A percentile compares a stretch with the other conserved stretches of the same genome.
Conservation (phyloP, 2,888 invertebrate species). For the Sphecodes monilicornis region DNA sequence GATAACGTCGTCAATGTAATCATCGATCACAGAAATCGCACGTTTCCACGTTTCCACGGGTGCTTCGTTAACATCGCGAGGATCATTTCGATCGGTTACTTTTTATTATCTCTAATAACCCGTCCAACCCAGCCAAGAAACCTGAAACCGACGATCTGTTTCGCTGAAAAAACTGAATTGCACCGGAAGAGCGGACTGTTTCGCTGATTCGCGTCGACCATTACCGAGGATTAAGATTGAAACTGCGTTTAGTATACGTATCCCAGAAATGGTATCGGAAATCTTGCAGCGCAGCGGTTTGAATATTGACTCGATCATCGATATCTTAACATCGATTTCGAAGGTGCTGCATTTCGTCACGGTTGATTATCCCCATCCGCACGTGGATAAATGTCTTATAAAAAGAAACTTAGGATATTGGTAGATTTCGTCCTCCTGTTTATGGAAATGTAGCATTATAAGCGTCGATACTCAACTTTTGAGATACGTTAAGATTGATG, state of each 20-base stretch:
- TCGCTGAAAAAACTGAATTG: not conserved
- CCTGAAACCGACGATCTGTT: not conserved
- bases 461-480: too few species aligned
- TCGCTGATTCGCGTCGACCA: slow-evolving; percentile 8
- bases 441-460: too few species aligned
- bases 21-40: slow-evolving; percentile 57
- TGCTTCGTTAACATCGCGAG: slow-evolving; percentile 6
- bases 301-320: not conserved
- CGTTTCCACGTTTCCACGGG: slow-evolving; percentile 29
- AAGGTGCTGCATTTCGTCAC: not conserved
- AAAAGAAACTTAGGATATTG: too few species aligned
- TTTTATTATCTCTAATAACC: slow-evolving; percentile 7
- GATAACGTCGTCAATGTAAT: slow-evolving; percentile 47
- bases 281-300: not conserved
- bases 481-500: too few species aligned
- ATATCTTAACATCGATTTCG: not conserved
- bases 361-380: not conserved
- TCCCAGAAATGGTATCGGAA: not conserved
- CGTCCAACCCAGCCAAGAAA: not conserved
- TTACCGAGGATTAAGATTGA: not conserved
- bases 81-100: slow-evolving; percentile 10
- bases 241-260: not conserved
- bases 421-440: too few species aligned
- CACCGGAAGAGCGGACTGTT: not conserved
- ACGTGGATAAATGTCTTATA: not conserved